phyloP scores from a whole-genome alignment of 2,113 vertebrate genomes.

The Nyctibius bracteatus region DNA sequence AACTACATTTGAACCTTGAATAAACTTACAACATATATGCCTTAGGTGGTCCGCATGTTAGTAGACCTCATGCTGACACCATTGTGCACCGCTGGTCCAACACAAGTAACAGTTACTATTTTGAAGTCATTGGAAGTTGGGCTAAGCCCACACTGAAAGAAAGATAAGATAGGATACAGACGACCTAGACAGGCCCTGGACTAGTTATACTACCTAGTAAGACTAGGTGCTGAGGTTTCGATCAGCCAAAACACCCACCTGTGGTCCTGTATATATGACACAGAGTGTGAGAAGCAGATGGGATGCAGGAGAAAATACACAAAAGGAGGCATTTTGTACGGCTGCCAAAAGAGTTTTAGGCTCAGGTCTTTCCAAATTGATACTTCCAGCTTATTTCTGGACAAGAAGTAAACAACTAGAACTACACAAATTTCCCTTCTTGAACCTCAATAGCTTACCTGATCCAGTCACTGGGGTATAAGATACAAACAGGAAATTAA shows the following conservation, averaged over 20 bases:
- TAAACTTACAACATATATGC: not conserved
- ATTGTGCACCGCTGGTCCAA: accelerated
- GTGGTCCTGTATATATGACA: not conserved
- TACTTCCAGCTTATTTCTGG: not conserved
- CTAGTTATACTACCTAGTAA: not conserved
- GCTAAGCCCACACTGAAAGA: not conserved
- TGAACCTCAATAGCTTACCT: not conserved
- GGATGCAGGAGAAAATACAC: not conserved
- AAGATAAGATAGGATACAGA: not conserved
- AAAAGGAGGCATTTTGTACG: not conserved
- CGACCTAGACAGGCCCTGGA: not conserved
- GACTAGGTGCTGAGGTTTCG: not conserved
- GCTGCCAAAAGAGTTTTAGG: not conserved
- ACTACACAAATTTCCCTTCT: not conserved
- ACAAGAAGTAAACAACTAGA: not conserved
- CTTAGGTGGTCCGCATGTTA: not conserved
- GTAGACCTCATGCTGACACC: not conserved
- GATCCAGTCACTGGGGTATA: not conserved
- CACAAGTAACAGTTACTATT: not conserved
- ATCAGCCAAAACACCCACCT: not conserved
- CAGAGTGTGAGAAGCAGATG: not conserved
- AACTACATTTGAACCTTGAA: not conserved
- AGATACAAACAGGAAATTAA: not conserved
- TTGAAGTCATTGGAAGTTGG: not conserved
- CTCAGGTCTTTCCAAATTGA: not conserved